phyloP scores from a whole-genome alignment of 1,140 invertebrate genomes.

The Andricus grossulariae region DNA sequence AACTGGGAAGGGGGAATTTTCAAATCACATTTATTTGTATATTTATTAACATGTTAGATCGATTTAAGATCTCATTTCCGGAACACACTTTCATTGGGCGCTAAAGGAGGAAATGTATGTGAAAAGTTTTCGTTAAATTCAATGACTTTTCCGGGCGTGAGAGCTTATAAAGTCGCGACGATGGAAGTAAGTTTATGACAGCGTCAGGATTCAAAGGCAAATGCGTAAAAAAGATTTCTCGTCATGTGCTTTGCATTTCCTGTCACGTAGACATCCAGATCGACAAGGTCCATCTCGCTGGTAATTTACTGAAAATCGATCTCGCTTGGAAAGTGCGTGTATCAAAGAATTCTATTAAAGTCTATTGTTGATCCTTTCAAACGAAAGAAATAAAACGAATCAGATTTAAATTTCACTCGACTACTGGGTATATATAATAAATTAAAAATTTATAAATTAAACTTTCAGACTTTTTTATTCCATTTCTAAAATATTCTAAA shows the following conservation, averaged over 20 bases:
- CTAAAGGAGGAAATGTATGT: constrained; percentile 20
- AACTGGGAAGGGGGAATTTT: neutral
- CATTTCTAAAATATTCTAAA: too few relatives aligned
- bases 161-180: constrained; percentile 6
- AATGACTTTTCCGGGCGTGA: constrained; percentile 3
- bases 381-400: neutral
- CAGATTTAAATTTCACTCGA: neutral
- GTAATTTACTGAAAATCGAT: neutral
- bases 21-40: neutral
- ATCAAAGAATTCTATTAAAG: neutral
- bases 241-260: constrained; percentile 27
- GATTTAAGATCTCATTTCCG: constrained; percentile 13
- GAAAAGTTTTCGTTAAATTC: constrained; percentile 22
- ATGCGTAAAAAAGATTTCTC: constrained; percentile 18
- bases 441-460: too few relatives aligned
- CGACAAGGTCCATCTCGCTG: constrained; percentile 4
- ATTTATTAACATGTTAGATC: constrained; percentile 2
- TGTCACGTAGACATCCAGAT: neutral
- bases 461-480: too few relatives aligned
- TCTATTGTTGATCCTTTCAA: neutral
- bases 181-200: constrained; percentile 15
- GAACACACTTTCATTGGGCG: constrained; percentile 4
- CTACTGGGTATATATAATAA: too few relatives aligned
- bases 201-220: constrained; percentile 7
- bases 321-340: neutral